phyloP scores from a whole-genome alignment of 92 coral and sea anemone genomes.

The Phenganax subtilis region DNA sequence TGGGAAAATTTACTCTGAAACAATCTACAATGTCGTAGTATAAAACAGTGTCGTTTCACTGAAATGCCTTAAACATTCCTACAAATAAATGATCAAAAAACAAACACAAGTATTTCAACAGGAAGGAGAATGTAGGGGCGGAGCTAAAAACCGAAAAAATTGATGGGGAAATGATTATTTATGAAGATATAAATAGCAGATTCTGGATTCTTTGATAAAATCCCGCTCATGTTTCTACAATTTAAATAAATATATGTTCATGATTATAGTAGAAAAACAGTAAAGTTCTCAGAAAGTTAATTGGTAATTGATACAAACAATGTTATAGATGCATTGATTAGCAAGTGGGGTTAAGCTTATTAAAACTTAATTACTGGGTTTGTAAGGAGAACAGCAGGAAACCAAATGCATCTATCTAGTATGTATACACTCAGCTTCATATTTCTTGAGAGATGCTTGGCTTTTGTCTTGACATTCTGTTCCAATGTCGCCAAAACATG shows the following conservation, averaged over 20 bases:
- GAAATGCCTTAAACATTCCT: not conserved
- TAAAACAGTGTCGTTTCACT: not conserved
- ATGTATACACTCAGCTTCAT: not conserved
- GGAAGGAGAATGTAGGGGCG: not conserved
- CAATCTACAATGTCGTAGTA: not conserved
- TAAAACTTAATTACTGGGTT: too few species aligned
- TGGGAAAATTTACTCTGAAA: not conserved
- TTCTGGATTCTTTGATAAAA: not conserved
- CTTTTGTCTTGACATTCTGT: slow-evolving; percentile 36
- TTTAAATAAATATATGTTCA: too few species aligned
- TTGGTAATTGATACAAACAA: not conserved
- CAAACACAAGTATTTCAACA: not conserved
- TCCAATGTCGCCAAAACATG: slow-evolving; percentile 47
- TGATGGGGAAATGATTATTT: not conserved
- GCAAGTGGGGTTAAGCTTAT: too few species aligned
- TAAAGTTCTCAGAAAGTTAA: not conserved
- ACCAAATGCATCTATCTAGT: too few species aligned
- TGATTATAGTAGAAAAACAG: too few species aligned
- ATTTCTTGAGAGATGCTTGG: slow-evolving; percentile 16
- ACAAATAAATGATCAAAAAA: not conserved
- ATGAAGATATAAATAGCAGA: not conserved
- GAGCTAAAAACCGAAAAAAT: slow-evolving; percentile 5
- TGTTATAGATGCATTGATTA: not conserved
- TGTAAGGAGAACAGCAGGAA: too few species aligned
- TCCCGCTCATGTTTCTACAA: too few species aligned